A percentile compares a stretch with the other conserved stretches of the same genome.
Evolutionary conservation across 2,888 invertebrate genomes (phyloP).

Genomic region (Epicampocera succincta): DNA sequence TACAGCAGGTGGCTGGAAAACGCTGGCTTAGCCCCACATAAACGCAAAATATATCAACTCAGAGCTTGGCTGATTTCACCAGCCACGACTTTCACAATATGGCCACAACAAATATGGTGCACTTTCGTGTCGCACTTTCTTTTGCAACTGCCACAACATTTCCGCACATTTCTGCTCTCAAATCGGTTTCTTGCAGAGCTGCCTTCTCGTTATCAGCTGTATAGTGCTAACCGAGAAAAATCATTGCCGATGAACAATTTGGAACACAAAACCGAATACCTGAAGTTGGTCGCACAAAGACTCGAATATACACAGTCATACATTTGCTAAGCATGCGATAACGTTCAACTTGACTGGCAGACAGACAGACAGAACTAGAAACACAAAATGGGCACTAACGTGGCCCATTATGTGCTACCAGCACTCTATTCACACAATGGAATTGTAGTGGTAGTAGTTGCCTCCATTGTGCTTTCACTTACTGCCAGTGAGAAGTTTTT

Average conservation of each 20-base stretch:
- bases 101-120: background rate
- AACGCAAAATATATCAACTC: too few species aligned
- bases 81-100: background rate
- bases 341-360: background rate
- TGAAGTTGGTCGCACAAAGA: conserved; percentile 47
- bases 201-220: background rate
- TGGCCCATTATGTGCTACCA: conserved; percentile 46
- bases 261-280: background rate
- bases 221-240: background rate
- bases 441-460: conserved; percentile 41
- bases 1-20: conserved; percentile 10
- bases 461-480: conserved; percentile 60
- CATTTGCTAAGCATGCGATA: conserved; percentile 41
- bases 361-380: conserved; percentile 28
- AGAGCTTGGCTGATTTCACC: too few species aligned
- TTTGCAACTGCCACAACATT: too few species aligned
- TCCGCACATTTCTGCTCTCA: too few species aligned
- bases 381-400: conserved; percentile 55
- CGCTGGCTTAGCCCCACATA: background rate
- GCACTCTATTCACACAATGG: conserved; percentile 30
- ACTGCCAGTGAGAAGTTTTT: conserved; percentile 36
- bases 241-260: conserved; percentile 24
- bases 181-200: background rate
- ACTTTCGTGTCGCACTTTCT: too few species aligned
- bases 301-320: too few species aligned